A percentile compares a stretch with the other conserved stretches of the same genome.
Evolutionary conservation across 2,888 invertebrate genomes (phyloP).

Genomic region (Troides helena): DNA sequence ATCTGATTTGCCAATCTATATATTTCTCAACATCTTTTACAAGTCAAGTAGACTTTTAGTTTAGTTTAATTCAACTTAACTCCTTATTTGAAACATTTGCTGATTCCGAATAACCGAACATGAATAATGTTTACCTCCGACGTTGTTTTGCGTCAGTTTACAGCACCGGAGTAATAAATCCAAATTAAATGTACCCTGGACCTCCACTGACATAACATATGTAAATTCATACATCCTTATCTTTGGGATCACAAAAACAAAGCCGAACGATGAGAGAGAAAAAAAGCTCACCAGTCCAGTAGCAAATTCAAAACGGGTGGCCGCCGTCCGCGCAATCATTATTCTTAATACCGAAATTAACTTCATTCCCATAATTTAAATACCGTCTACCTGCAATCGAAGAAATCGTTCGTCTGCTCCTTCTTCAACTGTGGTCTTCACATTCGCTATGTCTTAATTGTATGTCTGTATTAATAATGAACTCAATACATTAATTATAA

Average conservation of each 20-base stretch:
- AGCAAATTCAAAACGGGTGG: slow-evolving; percentile 72
- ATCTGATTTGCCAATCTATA: background rate
- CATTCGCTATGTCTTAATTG: background rate
- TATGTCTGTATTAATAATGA: background rate
- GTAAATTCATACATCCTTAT: slow-evolving; percentile 79
- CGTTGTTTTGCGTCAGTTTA: slow-evolving; percentile 60
- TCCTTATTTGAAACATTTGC: background rate
- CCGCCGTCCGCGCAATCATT: slow-evolving; percentile 67
- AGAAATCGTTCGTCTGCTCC: slow-evolving; percentile 40
- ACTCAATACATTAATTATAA: background rate
- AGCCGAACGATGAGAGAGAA: slow-evolving; percentile 63
- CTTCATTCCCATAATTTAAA: slow-evolving; percentile 79
- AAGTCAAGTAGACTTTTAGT: background rate
- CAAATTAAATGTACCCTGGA: slow-evolving; percentile 76
- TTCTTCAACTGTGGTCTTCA: slow-evolving; percentile 14
- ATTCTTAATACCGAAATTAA: slow-evolving; percentile 78
- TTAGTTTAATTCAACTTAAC: background rate
- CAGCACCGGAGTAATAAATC: slow-evolving; percentile 74
- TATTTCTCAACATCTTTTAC: background rate
- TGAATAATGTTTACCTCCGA: slow-evolving; percentile 54
- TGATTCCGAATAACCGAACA: slow-evolving; percentile 23
- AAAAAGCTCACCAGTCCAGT: slow-evolving; percentile 63
- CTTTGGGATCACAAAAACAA: slow-evolving; percentile 74
- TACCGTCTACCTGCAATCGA: slow-evolving; percentile 51
- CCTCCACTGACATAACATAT: slow-evolving; percentile 77